Conservation (phyloP, 1,140 invertebrate species). For the Harlomillsia oculata region DNA sequence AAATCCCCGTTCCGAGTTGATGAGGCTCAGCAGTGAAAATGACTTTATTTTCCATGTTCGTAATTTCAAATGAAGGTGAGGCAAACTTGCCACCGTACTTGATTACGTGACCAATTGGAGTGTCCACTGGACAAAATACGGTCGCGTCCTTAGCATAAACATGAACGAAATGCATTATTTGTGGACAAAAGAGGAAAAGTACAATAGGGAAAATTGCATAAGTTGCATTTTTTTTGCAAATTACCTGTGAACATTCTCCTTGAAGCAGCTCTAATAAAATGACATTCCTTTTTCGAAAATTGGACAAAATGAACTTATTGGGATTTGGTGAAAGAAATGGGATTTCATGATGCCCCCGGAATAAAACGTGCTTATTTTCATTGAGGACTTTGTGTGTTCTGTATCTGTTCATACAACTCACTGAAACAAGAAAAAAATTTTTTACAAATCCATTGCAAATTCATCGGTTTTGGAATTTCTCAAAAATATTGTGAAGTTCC, state of each 20-base stretch:
- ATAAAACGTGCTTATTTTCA: neutral
- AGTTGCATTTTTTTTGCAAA: neutral
- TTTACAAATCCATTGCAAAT: too few species aligned
- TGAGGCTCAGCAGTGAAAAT: constrained; percentile 11
- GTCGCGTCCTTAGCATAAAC: constrained; percentile 4
- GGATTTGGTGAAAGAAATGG: neutral
- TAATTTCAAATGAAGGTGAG: constrained; percentile 11
- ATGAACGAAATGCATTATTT: neutral
- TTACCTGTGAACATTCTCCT: neutral
- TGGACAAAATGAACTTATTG: neutral
- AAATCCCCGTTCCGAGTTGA: neutral
- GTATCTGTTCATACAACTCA: neutral
- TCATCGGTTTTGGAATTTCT: too few species aligned
- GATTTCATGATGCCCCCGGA: neutral
- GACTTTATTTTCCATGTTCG: neutral
- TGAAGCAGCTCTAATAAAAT: neutral
- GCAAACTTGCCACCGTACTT: constrained; percentile 8
- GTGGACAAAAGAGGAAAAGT: neutral
- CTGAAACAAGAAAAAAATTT: neutral
- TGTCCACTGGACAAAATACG: neutral
- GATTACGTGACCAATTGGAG: neutral
- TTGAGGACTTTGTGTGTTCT: neutral
- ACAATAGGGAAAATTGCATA: neutral
- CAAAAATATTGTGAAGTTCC: too few species aligned
- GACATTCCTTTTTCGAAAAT: neutral